phyloP scores from a whole-genome alignment of 1,140 invertebrate species.

The Sweltsa coloradensis region DNA sequence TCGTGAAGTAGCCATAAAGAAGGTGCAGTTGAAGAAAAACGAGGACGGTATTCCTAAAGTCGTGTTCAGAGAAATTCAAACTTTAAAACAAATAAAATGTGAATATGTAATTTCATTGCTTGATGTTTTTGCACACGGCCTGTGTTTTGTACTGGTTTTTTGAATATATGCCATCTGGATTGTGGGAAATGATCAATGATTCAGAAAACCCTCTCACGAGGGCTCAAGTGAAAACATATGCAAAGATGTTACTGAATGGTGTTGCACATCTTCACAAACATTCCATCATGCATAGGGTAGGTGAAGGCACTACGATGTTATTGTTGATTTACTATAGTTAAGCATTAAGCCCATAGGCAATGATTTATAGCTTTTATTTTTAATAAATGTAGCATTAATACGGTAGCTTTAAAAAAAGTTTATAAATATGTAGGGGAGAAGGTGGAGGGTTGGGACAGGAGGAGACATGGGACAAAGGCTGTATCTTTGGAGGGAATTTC shows the following conservation, averaged over 20 bases:
- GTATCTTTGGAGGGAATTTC: too few species aligned
- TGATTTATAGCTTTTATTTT: conserved; percentile 1
- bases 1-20: conserved; percentile 76
- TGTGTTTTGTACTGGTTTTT: conserved; percentile 83
- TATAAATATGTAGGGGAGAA: too few species aligned
- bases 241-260: conserved; percentile 84
- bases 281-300: conserved; percentile 90
- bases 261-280: conserved; percentile 79
- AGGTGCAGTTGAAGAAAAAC: conserved; percentile 65
- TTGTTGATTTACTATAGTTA: not conserved
- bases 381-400: too few species aligned
- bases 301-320: conserved; percentile 11
- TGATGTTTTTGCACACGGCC: conserved; percentile 82
- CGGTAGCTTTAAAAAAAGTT: too few species aligned
- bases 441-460: too few species aligned
- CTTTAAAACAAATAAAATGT: conserved; percentile 74
- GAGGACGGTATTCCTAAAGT: conserved; percentile 72
- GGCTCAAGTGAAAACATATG: conserved; percentile 74
- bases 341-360: not conserved
- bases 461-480: too few species aligned
- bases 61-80: conserved; percentile 87
- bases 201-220: conserved; percentile 53
- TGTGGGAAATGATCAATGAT: conserved; percentile 78
- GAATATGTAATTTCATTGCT: conserved; percentile 73
- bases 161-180: conserved; percentile 84